These are phyloP conservation scores for Rhinopithecus roxellana DNA, from an alignment of 2,113 vertebrate species.

Conservation along the genomic window DNA sequence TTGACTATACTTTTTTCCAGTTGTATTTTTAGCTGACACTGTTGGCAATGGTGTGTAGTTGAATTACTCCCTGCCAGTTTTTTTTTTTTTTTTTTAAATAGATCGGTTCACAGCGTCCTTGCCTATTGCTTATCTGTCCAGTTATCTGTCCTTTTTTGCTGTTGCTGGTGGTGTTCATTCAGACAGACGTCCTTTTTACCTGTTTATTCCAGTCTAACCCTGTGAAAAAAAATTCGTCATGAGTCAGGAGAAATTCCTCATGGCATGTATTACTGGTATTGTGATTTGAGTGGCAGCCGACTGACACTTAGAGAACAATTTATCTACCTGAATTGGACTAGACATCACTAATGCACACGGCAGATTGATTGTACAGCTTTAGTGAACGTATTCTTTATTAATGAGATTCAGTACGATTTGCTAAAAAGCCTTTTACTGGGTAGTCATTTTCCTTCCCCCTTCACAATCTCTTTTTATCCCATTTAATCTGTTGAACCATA, in stretches of 20 bases:
- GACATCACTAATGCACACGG: slow-evolving; percentile 65
- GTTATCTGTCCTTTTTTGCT: neutral
- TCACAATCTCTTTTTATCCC: slow-evolving; percentile 46
- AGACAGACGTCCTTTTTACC: neutral
- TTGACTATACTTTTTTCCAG: neutral
- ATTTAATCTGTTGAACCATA: slow-evolving; percentile 69
- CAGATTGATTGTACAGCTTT: slow-evolving; percentile 61
- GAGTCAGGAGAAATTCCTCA: slow-evolving; percentile 38
- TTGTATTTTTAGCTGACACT: neutral
- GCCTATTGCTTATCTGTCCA: neutral
- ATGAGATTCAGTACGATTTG: slow-evolving; percentile 73
- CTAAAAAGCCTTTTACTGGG: slow-evolving; percentile 64
- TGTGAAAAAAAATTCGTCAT: slow-evolving; percentile 25
- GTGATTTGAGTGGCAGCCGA: slow-evolving; percentile 66
- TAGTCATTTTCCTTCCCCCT: slow-evolving; percentile 30
- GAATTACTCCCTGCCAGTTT: neutral
- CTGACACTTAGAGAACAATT: slow-evolving; percentile 66
- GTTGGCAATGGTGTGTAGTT: neutral
- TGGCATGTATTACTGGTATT: neutral
- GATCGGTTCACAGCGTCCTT: neutral
- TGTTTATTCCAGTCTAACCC: slow-evolving; percentile 31
- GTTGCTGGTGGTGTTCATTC: neutral
- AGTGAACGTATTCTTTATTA: slow-evolving; percentile 71
- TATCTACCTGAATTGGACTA: slow-evolving; percentile 71
- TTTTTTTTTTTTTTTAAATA: neutral